Evolutionary conservation across 2,888 invertebrate species (phyloP).

Genomic region (Prenolepis imparis): DNA sequence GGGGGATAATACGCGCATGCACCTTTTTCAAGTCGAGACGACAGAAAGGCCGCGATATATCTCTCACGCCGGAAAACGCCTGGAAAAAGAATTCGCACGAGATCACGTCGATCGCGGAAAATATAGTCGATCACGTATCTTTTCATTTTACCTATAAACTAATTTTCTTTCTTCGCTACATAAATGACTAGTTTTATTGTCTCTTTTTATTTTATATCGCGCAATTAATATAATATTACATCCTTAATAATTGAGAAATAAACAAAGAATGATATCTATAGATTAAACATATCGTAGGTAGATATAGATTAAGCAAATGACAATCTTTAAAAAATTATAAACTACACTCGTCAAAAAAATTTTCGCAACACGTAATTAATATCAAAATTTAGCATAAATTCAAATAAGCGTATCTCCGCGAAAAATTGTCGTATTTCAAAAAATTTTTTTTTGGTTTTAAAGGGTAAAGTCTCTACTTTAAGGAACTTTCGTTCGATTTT

Average conservation of each 20-base stretch:
- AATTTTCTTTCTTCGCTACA: background rate
- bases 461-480: no score
- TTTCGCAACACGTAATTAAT: no score
- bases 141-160: background rate
- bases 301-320: background rate
- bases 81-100: conserved; percentile 38
- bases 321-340: background rate
- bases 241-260: background rate
- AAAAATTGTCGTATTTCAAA: no score
- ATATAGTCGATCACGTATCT: conserved; percentile 27
- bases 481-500: no score
- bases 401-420: no score
- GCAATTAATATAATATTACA: background rate
- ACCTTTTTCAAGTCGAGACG: conserved; percentile 53
- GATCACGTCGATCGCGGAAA: conserved; percentile 28
- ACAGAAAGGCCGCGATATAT: conserved; percentile 37
- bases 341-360: no score
- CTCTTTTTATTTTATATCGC: background rate
- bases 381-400: no score
- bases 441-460: no score
- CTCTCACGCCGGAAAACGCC: conserved; percentile 30
- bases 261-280: background rate
- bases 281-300: background rate
- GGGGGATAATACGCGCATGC: conserved; percentile 51
- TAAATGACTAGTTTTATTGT: conserved; percentile 5